These are phyloP conservation scores for Silurus meridionalis DNA, from an alignment of 2,113 vertebrate genomes.

Conservation along the genomic window DNA sequence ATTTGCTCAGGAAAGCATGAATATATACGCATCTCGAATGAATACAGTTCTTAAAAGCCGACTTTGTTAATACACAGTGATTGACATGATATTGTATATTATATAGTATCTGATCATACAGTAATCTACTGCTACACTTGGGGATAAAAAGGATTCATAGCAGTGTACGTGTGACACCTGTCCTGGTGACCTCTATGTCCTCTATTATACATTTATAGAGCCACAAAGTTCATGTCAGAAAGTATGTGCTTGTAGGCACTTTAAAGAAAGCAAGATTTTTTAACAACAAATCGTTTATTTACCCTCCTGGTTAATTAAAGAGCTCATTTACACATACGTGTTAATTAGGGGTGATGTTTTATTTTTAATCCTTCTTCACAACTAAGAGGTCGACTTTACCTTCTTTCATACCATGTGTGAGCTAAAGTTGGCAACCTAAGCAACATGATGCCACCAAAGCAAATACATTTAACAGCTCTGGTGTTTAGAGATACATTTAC, in stretches of 20 bases:
- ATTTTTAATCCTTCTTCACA: not conserved
- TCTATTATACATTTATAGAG: not conserved
- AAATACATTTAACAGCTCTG: conserved; percentile 24
- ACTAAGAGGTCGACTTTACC: conserved; percentile 27
- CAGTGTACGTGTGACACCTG: not conserved
- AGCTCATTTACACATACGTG: conserved; percentile 29
- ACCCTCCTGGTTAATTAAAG: not conserved
- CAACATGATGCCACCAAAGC: conserved; percentile 36
- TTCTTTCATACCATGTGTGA: conserved; percentile 13
- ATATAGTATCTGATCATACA: not conserved
- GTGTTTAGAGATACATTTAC: conserved; percentile 18
- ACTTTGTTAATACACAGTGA: not conserved
- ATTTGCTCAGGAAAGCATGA: not conserved
- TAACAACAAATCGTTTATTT: conserved; percentile 42
- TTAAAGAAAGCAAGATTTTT: not conserved
- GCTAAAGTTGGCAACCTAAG: conserved; percentile 34
- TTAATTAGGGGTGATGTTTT: conserved; percentile 18
- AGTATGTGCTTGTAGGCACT: conserved; percentile 10
- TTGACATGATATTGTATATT: not conserved
- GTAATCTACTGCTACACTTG: not conserved
- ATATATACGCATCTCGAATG: not conserved
- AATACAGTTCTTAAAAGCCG: not conserved
- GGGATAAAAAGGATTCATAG: not conserved
- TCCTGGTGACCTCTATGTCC: conserved; percentile 17
- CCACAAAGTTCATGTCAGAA: conserved; percentile 3